Evolutionary conservation across 2,797 vertebrate genomes (phyloP).

Genomic region (Chromis chromis): DNA sequence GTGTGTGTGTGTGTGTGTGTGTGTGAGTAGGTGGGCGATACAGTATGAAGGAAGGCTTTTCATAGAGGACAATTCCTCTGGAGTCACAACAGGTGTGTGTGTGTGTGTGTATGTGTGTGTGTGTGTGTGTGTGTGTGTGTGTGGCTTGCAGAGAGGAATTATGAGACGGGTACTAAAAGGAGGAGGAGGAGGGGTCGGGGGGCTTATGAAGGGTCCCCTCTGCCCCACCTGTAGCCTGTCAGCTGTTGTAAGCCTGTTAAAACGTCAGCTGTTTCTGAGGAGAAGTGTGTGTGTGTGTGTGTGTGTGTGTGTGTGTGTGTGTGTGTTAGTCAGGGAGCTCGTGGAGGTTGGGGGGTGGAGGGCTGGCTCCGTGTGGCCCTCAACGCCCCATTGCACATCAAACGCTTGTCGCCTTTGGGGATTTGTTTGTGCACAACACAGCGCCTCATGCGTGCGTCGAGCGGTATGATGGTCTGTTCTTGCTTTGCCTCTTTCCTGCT

Average conservation of each 20-base stretch:
- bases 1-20: conserved; percentile 17
- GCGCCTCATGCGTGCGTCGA: conserved; percentile 26
- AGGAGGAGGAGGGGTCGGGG: conserved; percentile 50
- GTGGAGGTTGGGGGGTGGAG: conserved; percentile 38
- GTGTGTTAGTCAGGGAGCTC: conserved; percentile 60
- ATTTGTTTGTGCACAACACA: conserved; percentile 65
- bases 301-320: conserved; percentile 48
- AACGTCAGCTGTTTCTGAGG: conserved; percentile 89
- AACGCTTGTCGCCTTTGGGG: conserved; percentile 62
- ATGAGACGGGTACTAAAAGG: conserved; percentile 59
- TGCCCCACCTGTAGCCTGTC: conserved; percentile 87
- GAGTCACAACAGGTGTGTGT: conserved; percentile 82
- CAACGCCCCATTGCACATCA: conserved; percentile 60
- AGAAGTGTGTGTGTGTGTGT: conserved; percentile 71
- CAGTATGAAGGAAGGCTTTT: conserved; percentile 68
- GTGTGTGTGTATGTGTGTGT: conserved; percentile 7
- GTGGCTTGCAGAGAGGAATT: conserved; percentile 50
- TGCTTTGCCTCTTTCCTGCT: conserved; percentile 30
- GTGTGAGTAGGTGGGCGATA: conserved; percentile 40
- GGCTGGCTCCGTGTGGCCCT: conserved; percentile 59
- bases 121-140: too few species aligned
- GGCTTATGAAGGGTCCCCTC: conserved; percentile 82
- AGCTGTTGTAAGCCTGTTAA: conserved; percentile 88
- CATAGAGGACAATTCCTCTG: conserved; percentile 78
- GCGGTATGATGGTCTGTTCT: conserved; percentile 29